These are phyloP conservation scores for Drosophila quasianomalipes DNA, from an alignment of 2,888 invertebrate species.

Conservation along the genomic window DNA sequence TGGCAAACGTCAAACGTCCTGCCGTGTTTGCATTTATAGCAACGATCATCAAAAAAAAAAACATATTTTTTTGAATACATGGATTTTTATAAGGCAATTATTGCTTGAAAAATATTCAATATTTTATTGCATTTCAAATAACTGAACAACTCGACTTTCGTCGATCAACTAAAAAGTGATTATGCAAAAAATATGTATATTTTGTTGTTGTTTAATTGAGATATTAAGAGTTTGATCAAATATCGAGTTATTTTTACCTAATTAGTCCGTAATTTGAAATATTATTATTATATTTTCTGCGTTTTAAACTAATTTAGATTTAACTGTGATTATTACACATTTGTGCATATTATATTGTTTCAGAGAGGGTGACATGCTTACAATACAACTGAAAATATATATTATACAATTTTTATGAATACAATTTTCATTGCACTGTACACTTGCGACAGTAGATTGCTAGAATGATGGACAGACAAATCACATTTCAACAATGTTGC, in stretches of 20 bases:
- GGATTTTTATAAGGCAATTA: neutral
- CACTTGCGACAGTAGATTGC: slow-evolving; percentile 49
- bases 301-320: slow-evolving; percentile 6
- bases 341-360: neutral
- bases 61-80: neutral
- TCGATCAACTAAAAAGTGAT: neutral
- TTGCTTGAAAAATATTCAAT: neutral
- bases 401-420: slow-evolving; percentile 17
- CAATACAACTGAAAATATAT: slow-evolving; percentile 2
- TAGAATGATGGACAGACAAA: neutral
- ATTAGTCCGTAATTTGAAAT: neutral
- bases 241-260: neutral
- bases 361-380: neutral
- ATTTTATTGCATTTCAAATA: neutral
- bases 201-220: neutral
- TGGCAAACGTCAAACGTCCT: neutral
- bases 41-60: neutral
- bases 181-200: neutral
- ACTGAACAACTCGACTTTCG: neutral
- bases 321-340: neutral
- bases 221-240: neutral
- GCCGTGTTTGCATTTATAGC: neutral
- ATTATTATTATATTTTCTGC: slow-evolving; percentile 41
- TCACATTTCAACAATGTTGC: slow-evolving; percentile 16
- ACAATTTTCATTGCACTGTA: slow-evolving; percentile 13